Base-by-base conservation (phyloP, 2,113 vertebrate species). In the Halcyon malimbica region DNA sequence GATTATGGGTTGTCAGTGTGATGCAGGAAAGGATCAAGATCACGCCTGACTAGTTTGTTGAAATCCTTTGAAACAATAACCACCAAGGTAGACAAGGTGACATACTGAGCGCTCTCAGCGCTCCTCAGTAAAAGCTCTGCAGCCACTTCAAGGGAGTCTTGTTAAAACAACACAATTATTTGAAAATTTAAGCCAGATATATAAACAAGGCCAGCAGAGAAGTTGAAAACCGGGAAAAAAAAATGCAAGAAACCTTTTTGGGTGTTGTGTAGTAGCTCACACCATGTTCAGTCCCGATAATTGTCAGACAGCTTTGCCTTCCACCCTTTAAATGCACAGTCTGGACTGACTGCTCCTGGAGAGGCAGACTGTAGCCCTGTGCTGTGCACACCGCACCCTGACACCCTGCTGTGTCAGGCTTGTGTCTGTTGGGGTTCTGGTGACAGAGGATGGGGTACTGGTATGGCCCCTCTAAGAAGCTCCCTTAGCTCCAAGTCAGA, bases 321-420 rank as follows among this genome's bases (percentile, higher is more conserved):
- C 7, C 19, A 9, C 5, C 0, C 0, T 60, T 48, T 29, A 46
- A 63, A 7, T 5, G 23, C 5, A 2, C 3, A 3, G 16, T 35
- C 33, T 56, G 53, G 21, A 57, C 23, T 17, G 39, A 13, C 15
- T 10, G 4, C 8, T 44, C 16, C 41, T 4, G 0, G 0, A 26
- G 44, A 14, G 18, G 20, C 26, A 3, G 5, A 57, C 1, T 56
- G 48, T 17, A 51, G 19, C 19, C 53, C 29, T 51, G 14, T 42
- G 42, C 14, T 42, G 42, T 42, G 42, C 42, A 42, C 42, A 42
- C 42, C 42, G 5, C 15, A 42, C 42, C 41, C 41, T 13, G 13
- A 41, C 41, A 41, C 41, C 31, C n/a, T 60, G 20, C 20, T 39
- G 60, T 28, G 60, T 39, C 28, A 25, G 24, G 37, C 25, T 63